Conservation (phyloP, 2,888 invertebrate genomes). For the Agrenia bidenticulata region DNA sequence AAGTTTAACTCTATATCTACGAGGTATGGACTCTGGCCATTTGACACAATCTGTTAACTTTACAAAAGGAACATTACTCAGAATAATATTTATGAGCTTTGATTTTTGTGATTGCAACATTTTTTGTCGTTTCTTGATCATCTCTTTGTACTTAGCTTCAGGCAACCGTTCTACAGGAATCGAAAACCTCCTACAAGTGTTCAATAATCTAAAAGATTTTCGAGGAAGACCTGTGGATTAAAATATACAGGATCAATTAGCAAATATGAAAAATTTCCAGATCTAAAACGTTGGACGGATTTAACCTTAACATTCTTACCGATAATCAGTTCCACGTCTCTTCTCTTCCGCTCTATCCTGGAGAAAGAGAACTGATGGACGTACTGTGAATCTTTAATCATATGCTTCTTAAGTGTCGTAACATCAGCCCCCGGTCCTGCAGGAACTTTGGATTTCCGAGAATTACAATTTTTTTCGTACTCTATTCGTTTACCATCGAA, state of each 20-base stretch:
- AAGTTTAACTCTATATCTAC: too few relatives aligned
- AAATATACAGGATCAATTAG: background rate
- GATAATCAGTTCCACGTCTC: background rate
- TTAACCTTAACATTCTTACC: too few relatives aligned
- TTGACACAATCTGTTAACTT: background rate
- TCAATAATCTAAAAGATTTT: background rate
- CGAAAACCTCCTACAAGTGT: background rate
- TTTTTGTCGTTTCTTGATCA: background rate
- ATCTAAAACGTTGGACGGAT: too few relatives aligned
- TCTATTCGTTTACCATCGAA: background rate
- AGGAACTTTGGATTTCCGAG: background rate
- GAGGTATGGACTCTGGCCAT: background rate
- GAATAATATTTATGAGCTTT: background rate
- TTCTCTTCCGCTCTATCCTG: background rate
- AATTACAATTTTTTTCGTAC: constrained; percentile 6
- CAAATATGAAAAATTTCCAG: too few relatives aligned
- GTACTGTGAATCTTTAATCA: constrained; percentile 1
- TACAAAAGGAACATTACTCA: background rate
- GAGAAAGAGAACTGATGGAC: background rate
- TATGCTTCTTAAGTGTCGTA: constrained; percentile 11
- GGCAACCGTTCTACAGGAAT: background rate
- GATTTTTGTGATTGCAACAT: background rate
- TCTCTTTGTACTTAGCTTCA: background rate
- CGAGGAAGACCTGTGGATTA: background rate
- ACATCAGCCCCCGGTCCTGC: background rate